Conservation (phyloP, 2,888 invertebrate species). For the Blera fallax region DNA sequence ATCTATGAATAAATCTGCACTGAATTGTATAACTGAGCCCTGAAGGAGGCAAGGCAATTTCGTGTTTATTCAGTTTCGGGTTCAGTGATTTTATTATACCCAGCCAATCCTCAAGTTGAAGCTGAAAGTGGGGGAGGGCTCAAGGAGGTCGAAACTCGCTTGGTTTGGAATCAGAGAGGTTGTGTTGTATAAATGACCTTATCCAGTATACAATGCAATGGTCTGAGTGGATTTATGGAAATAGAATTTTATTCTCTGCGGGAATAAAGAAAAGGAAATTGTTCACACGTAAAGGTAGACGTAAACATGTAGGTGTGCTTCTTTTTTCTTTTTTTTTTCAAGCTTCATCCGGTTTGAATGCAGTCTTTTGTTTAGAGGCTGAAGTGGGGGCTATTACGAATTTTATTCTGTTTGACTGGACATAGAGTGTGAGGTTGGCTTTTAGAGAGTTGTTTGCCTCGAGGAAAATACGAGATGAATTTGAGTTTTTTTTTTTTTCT, state of each 20-base stretch:
- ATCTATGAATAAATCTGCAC: slow-evolving; percentile 69
- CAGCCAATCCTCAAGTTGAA: slow-evolving; percentile 1
- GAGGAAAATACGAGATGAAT: too few species aligned
- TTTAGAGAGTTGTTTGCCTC: too few species aligned
- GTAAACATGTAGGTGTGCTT: slow-evolving; percentile 10
- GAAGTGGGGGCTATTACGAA: not conserved
- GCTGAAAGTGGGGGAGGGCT: not conserved
- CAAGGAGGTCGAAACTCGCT: not conserved
- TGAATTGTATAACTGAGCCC: slow-evolving; percentile 40
- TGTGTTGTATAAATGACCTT: slow-evolving; percentile 46
- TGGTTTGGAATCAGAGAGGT: not conserved
- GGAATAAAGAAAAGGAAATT: slow-evolving; percentile 49
- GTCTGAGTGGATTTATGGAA: slow-evolving; percentile 56
- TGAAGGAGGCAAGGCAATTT: slow-evolving; percentile 55
- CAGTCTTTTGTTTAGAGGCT: not conserved
- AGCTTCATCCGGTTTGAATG: slow-evolving; percentile 2
- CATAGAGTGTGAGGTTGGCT: not conserved
- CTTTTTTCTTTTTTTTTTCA: not conserved
- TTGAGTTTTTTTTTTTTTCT: too few species aligned
- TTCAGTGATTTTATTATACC: slow-evolving; percentile 68
- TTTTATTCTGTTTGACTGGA: slow-evolving; percentile 31
- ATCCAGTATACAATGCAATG: slow-evolving; percentile 57
- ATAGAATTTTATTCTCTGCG: slow-evolving; percentile 43
- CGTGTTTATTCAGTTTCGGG: slow-evolving; percentile 70
- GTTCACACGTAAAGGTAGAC: slow-evolving; percentile 63